These are phyloP conservation scores for Guaruba guarouba DNA, from an alignment of 2,113 vertebrate species.

Conservation along the genomic window DNA sequence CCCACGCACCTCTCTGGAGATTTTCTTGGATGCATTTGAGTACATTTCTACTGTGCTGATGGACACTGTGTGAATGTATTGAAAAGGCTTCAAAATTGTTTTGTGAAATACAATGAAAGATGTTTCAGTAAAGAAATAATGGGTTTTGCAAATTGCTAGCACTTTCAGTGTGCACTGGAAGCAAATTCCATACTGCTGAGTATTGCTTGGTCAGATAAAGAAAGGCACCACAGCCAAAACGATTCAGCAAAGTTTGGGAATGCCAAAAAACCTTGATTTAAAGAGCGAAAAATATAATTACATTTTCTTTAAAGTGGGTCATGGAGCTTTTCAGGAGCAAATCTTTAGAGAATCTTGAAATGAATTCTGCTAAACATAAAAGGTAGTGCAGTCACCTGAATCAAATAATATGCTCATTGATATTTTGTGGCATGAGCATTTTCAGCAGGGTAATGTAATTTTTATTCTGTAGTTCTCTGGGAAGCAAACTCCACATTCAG, in stretches of 20 bases:
- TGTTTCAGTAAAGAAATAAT: neutral
- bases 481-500: neutral
- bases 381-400: neutral
- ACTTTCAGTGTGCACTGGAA: neutral
- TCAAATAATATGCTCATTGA: neutral
- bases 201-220: slow-evolving; percentile 67
- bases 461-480: neutral
- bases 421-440: neutral
- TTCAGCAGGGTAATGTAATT: neutral
- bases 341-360: neutral
- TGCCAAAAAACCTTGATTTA: neutral
- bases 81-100: neutral
- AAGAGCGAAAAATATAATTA: slow-evolving; percentile 18
- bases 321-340: neutral
- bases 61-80: neutral
- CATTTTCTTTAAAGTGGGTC: slow-evolving; percentile 46
- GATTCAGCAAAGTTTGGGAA: slow-evolving; percentile 56
- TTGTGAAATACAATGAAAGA: neutral
- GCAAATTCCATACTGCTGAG: slow-evolving; percentile 62
- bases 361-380: neutral
- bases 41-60: neutral
- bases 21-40: neutral
- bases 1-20: neutral
- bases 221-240: slow-evolving; percentile 45
- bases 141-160: slow-evolving; percentile 27